Evolutionary conservation across 2,797 vertebrate species (phyloP).

Genomic region (Lepus oiostolus): DNA sequence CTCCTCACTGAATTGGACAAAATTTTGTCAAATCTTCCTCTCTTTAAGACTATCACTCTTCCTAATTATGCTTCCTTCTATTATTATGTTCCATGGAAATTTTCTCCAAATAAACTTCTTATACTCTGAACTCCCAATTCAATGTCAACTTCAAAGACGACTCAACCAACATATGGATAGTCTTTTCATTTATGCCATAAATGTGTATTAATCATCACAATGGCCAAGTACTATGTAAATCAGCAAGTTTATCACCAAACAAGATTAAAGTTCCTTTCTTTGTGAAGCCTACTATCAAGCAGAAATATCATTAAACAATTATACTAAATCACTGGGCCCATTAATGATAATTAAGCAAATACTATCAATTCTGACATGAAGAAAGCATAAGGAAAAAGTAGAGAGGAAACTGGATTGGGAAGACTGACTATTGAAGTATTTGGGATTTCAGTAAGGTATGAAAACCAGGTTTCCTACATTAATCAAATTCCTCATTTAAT

Average conservation of each 20-base stretch:
- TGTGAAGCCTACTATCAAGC: not conserved
- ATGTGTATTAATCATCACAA: not conserved
- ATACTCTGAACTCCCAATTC: not conserved
- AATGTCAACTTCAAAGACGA: not conserved
- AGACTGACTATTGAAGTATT: constrained; percentile 21
- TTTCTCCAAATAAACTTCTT: not conserved
- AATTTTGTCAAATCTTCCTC: not conserved
- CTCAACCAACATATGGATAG: not conserved
- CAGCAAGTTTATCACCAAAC: not conserved
- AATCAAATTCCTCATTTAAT: not conserved
- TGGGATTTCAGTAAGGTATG: not conserved
- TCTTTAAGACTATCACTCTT: not conserved
- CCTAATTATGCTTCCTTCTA: not conserved
- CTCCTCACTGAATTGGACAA: not conserved
- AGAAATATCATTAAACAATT: constrained; percentile 21
- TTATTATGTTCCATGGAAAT: not conserved
- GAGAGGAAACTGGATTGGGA: not conserved
- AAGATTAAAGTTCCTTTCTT: not conserved
- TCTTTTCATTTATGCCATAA: constrained; percentile 22
- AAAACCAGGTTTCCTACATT: constrained; percentile 20
- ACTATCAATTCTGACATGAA: not conserved
- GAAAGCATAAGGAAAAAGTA: constrained; percentile 31
- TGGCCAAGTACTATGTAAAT: not conserved
- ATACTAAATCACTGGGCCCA: not conserved
- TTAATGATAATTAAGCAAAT: constrained; percentile 18